Conservation (phyloP, 2,888 invertebrate species). For the Baccha elongata region DNA sequence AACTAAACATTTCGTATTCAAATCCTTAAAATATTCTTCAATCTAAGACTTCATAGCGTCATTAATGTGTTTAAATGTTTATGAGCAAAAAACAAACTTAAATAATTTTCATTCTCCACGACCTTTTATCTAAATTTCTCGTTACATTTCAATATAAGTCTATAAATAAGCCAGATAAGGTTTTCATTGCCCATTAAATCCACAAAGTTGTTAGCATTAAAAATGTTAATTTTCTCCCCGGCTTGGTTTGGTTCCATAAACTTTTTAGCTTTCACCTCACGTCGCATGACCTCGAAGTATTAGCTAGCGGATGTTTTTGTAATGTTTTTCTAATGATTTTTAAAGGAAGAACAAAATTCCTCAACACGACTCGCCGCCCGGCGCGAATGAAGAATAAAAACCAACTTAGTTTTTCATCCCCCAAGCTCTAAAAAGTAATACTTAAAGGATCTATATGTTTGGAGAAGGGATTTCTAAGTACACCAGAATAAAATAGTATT, state of each 20-base stretch:
- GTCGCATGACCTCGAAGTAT: conserved; percentile 27
- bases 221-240: conserved; percentile 46
- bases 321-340: conserved; percentile 39
- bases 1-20: background rate
- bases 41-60: no score
- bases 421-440: conserved; percentile 1
- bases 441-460: conserved; percentile 10
- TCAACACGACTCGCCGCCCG: background rate
- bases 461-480: conserved; percentile 23
- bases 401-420: background rate
- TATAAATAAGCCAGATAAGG: conserved; percentile 48
- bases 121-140: conserved; percentile 3
- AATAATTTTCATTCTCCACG: conserved; percentile 5
- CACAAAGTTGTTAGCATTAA: conserved; percentile 53
- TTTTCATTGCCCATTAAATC: conserved; percentile 49
- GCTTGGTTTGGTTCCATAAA: background rate
- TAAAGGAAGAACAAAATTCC: conserved; percentile 3
- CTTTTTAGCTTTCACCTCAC: conserved; percentile 48
- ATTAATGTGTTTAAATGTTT: no score
- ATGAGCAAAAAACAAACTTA: no score
- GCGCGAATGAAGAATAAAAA: background rate
- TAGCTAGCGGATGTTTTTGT: conserved; percentile 55
- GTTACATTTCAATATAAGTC: conserved; percentile 63
- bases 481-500: conserved; percentile 60
- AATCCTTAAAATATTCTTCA: background rate